Evolutionary conservation across 2,888 invertebrate genomes (phyloP).

Genomic region (Macrosoma leucophasiata): DNA sequence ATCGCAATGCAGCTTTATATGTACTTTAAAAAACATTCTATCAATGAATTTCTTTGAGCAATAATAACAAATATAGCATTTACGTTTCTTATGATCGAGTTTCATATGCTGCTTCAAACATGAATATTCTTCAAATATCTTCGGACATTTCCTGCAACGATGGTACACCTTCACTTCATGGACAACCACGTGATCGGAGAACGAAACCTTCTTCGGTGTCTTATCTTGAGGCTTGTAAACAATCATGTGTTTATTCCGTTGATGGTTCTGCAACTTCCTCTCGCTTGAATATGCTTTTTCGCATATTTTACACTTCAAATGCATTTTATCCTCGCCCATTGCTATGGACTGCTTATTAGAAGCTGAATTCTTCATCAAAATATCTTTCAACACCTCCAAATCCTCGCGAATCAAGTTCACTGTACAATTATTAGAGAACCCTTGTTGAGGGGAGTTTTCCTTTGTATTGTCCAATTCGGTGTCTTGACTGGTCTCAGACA

Average conservation of each 20-base stretch:
- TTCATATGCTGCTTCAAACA: constrained; percentile 47
- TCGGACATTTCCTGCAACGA: constrained; percentile 56
- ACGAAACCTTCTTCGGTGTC: constrained; percentile 52
- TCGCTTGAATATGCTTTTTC: constrained; percentile 46
- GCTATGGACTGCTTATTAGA: constrained; percentile 19
- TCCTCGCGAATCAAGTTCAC: constrained; percentile 41
- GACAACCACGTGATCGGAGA: constrained; percentile 55
- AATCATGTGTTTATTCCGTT: constrained; percentile 52
- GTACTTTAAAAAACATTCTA: constrained; percentile 58
- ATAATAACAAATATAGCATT: constrained; percentile 61
- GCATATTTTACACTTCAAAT: constrained; percentile 51
- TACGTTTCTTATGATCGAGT: constrained; percentile 51
- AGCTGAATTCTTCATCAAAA: constrained; percentile 20
- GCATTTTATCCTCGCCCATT: constrained; percentile 28
- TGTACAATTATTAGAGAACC: constrained; percentile 28
- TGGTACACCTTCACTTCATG: constrained; percentile 57
- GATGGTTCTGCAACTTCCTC: constrained; percentile 49
- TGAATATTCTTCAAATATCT: constrained; percentile 48
- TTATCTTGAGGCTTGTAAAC: constrained; percentile 37
- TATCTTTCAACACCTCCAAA: constrained; percentile 33
- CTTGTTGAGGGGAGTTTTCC: constrained; percentile 9
- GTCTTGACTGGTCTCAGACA: constrained; percentile 1
- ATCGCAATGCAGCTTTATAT: constrained; percentile 60
- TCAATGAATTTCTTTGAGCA: constrained; percentile 55
- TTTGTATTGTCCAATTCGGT: constrained; percentile 2